A percentile compares a stretch with the other conserved stretches of the same genome.
Evolutionary conservation across 2,888 invertebrate genomes (phyloP).

Genomic region (Bugulina stolonifera): DNA sequence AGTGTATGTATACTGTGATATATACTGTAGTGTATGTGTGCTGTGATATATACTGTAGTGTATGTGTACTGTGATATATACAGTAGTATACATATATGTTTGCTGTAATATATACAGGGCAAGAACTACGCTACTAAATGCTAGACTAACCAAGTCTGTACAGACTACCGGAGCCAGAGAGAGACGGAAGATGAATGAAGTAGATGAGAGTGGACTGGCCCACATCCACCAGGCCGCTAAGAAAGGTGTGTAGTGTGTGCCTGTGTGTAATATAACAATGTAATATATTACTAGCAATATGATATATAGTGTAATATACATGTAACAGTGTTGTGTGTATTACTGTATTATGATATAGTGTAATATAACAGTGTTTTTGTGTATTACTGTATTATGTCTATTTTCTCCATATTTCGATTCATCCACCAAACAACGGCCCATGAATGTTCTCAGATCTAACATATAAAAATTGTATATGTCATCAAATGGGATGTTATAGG

Average conservation of each 20-base stretch:
- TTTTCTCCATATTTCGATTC: too few species aligned
- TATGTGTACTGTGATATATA: not conserved
- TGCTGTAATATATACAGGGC: not conserved
- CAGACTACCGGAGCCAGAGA: constrained; percentile 11
- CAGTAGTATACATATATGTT: not conserved
- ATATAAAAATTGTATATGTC: too few species aligned
- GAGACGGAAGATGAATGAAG: constrained; percentile 35
- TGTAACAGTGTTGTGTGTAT: too few species aligned
- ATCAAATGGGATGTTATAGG: too few species aligned
- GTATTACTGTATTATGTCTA: too few species aligned
- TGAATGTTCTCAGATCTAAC: too few species aligned
- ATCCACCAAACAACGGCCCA: too few species aligned
- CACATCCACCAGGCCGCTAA: constrained; percentile 49
- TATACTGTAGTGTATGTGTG: not conserved
- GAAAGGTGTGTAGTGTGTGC: not conserved
- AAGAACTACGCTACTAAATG: not conserved
- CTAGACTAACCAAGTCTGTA: constrained; percentile 3
- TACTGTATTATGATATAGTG: too few species aligned
- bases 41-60: not conserved
- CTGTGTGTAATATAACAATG: not conserved
- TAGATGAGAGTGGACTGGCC: constrained; percentile 49
- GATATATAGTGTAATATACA: too few species aligned
- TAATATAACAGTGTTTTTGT: too few species aligned
- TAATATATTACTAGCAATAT: not conserved
- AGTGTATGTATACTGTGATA: not conserved